Percentiles rank a stretch among this genome's conserved stretches.
phyloP scores from a whole-genome alignment of 2,113 vertebrate genomes.

The Tragelaphus scriptus region DNA sequence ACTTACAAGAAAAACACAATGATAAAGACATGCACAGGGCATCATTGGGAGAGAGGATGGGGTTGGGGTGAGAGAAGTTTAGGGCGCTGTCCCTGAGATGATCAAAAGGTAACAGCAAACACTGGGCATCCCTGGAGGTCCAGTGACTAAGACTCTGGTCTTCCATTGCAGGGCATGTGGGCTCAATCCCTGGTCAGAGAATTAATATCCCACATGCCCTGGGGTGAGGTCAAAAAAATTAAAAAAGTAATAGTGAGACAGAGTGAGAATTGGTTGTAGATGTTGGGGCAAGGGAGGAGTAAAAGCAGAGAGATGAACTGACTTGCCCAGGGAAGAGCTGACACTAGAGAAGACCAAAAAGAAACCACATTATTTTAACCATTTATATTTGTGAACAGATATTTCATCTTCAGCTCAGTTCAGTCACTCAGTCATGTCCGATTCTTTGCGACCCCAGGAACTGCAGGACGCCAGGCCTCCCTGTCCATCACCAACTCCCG shows the following conservation, averaged over 20 bases:
- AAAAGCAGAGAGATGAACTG: too few relatives aligned
- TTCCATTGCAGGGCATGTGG: neutral
- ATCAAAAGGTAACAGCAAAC: neutral
- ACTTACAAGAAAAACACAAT: neutral
- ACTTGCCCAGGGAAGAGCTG: too few relatives aligned
- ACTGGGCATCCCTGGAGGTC: neutral
- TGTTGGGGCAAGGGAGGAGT: neutral
- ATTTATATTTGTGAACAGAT: neutral
- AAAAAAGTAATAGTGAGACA: neutral
- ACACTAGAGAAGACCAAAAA: neutral
- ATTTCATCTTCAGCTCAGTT: neutral
- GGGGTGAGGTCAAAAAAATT: neutral
- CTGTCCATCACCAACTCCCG: too few relatives aligned
- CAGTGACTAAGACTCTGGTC: neutral
- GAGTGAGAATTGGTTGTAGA: neutral
- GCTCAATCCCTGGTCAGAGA: neutral
- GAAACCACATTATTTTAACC: neutral
- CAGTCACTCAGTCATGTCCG: too few relatives aligned
- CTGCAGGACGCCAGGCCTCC: too few relatives aligned
- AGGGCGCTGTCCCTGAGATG: neutral
- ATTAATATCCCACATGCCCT: neutral
- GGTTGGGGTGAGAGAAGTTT: neutral
- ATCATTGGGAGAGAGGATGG: accelerated
- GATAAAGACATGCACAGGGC: neutral
- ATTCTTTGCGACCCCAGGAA: too few relatives aligned